phyloP scores from a whole-genome alignment of 2,797 vertebrate genomes.

The Acipenser transmontanus region DNA sequence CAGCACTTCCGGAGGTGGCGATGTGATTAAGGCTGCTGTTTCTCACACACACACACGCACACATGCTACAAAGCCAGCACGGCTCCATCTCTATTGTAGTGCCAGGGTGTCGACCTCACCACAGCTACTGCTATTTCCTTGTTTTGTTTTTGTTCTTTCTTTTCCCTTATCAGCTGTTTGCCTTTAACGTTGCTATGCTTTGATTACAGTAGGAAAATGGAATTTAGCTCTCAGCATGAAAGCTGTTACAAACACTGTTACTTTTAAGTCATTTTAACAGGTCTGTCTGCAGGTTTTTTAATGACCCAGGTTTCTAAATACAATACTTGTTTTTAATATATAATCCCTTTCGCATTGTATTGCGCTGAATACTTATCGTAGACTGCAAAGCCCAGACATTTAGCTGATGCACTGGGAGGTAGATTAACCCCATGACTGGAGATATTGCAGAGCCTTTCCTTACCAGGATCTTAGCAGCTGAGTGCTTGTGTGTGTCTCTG shows the following conservation, averaged over 20 bases:
- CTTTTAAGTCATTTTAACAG: constrained; percentile 68
- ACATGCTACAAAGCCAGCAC: not conserved
- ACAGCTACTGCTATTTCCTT: constrained; percentile 50
- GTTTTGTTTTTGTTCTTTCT: constrained; percentile 43
- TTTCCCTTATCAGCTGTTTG: constrained; percentile 43
- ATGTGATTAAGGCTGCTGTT: constrained; percentile 24
- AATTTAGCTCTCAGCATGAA: constrained; percentile 53
- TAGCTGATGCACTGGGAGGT: too few species aligned
- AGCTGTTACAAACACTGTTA: constrained; percentile 58
- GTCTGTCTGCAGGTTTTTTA: constrained; percentile 55
- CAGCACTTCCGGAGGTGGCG: constrained; percentile 32
- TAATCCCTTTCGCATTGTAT: not conserved
- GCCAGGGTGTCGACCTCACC: constrained; percentile 42
- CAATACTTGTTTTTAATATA: not conserved
- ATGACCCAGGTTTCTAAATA: constrained; percentile 48
- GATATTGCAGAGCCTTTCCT: too few species aligned
- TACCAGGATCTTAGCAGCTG: not conserved
- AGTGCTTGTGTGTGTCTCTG: constrained; percentile 19
- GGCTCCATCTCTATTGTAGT: not conserved
- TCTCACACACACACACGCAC: constrained; percentile 11
- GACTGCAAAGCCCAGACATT: too few species aligned
- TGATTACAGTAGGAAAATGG: constrained; percentile 24
- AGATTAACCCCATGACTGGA: too few species aligned
- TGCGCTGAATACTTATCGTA: too few species aligned
- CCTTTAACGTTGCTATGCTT: constrained; percentile 45